These are phyloP conservation scores for Dendrophyllia cribrosa DNA, from an alignment of 64 coral and sea anemone species.

Conservation along the genomic window DNA sequence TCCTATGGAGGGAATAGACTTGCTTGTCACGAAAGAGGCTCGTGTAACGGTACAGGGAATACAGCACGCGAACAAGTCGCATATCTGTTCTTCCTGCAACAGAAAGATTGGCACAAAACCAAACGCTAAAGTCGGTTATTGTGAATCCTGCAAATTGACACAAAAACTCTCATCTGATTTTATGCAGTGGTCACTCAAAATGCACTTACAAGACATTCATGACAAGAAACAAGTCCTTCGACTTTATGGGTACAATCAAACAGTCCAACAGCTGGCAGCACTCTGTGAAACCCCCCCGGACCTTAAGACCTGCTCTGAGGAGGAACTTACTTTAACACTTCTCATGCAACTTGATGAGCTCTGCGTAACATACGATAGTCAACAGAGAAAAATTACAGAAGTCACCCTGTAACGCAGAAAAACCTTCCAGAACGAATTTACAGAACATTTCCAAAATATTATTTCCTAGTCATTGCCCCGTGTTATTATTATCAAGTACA, in stretches of 20 bases:
- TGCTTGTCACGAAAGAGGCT: constrained; percentile 37
- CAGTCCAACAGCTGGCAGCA: constrained; percentile 21
- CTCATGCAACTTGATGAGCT: constrained; percentile 9
- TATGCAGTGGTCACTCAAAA: constrained; percentile 46
- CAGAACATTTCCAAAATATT: too few species aligned
- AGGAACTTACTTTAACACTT: constrained; percentile 27
- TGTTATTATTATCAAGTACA: too few species aligned
- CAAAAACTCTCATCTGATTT: constrained; percentile 27
- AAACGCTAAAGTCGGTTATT: constrained; percentile 24
- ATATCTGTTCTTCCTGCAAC: not conserved
- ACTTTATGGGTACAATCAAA: constrained; percentile 57
- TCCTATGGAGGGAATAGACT: too few species aligned
- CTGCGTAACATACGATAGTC: constrained; percentile 13
- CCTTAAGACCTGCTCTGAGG: not conserved
- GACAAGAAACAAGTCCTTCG: constrained; percentile 21
- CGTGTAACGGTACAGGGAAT: constrained; percentile 31
- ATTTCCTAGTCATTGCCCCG: too few species aligned
- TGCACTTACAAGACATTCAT: constrained; percentile 23
- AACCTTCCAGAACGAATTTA: too few species aligned
- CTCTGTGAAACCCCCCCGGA: constrained; percentile 8
- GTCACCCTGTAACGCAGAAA: constrained; percentile 36
- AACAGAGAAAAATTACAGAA: constrained; percentile 19
- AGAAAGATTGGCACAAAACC: constrained; percentile 18
- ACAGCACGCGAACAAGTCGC: constrained; percentile 30
- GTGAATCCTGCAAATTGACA: constrained; percentile 41